Base-by-base conservation (phyloP, 1,140 invertebrate genomes). In the Hydropsyche tenuis region DNA sequence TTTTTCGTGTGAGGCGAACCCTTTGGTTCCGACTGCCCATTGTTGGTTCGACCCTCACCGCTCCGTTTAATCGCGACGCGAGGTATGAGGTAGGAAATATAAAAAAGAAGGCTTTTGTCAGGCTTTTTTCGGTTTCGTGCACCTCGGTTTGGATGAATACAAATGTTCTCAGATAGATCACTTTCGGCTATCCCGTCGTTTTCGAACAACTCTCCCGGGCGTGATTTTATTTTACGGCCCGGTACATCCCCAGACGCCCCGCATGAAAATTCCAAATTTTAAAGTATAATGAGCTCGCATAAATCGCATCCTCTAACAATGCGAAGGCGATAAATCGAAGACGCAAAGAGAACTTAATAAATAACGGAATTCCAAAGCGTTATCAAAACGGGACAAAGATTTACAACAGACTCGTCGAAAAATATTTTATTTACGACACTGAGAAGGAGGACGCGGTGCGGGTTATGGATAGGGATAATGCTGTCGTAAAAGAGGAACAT, bases 111-210 rank as follows among this genome's bases (percentile, higher is more conserved):
- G 27, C 18, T 43, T 48, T 68, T 68, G 42, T 65, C 65, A 46
- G 43, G n/a, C 6, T 48, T 68, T 45, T 48, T 48, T 68, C 22
- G 22, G 23, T 23, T 48, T 25, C 43, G 22, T 46, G 22, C 65
- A 68, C 23, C 45, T 68, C 7, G 6, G 9, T 46, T 48, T 48
- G 65, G 22, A 48, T 48, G 65, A 68, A 68, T 68, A 68, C 65
- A 48, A 68, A 68, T 68, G 37, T 18, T 42, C 42, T 23, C 63
- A 20, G 42, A 66, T 66, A 48, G 42, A n/a, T 68, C 65, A 68
- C 65, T 43, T 68, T 68, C 23, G 5, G 42, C 2, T 18, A 46
- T 23, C 18, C 42, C 20, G 25, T 22, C 63, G 22, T 5, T 18
- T 65, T 16, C 9, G 22, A 66, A 66, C 37, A 45, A 46, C 65